A percentile compares a stretch with the other conserved stretches of the same genome.
These are phyloP conservation scores for Etia nguti DNA, from an alignment of 2,113 vertebrate genomes.

Conservation along the genomic window DNA sequence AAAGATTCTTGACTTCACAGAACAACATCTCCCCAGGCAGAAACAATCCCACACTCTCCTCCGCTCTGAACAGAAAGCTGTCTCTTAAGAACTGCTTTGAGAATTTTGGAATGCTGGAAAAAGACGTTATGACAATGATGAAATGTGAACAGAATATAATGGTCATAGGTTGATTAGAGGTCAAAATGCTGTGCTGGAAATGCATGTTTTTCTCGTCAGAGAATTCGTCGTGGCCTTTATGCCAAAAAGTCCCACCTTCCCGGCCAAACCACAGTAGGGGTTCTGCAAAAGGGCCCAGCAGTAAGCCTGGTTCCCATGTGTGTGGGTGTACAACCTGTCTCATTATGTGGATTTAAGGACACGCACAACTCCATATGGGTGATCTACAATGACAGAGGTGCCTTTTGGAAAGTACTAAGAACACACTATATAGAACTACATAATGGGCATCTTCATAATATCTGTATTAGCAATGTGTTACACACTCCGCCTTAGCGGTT, in stretches of 20 bases:
- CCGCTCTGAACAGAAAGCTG: conserved; percentile 27
- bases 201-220: conserved; percentile 3
- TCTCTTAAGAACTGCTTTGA: conserved; percentile 33
- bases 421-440: neutral
- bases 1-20: conserved; percentile 34
- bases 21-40: conserved; percentile 40
- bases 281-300: neutral
- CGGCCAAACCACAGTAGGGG: conserved; percentile 9
- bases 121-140: conserved; percentile 27
- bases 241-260: conserved; percentile 13
- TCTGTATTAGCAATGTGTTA: neutral
- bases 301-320: conserved; percentile 42
- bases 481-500: conserved; percentile 7
- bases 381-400: neutral
- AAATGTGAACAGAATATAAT: conserved; percentile 39
- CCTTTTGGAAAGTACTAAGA: neutral
- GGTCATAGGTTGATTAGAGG: conserved; percentile 29
- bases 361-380: neutral
- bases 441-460: neutral
- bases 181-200: conserved; percentile 23
- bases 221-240: neutral
- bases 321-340: neutral
- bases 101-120: conserved; percentile 54
- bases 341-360: neutral
- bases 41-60: conserved; percentile 56